Conservation (phyloP, 2,797 vertebrate genomes). For the Acrocephalus scirpaceus region DNA sequence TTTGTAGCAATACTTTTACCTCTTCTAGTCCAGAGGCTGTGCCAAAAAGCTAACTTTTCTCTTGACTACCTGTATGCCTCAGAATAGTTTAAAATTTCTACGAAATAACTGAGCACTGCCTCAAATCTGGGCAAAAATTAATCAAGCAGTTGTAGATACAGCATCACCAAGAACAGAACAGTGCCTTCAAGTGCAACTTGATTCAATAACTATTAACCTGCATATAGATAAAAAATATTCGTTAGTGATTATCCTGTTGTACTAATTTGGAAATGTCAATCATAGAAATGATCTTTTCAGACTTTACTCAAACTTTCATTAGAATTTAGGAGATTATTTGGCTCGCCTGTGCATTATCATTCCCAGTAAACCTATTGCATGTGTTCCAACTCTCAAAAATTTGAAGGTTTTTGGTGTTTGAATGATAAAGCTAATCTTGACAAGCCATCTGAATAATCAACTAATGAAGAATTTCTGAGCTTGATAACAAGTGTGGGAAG, state of each 20-base stretch:
- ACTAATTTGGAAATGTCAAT: neutral
- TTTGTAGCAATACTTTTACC: neutral
- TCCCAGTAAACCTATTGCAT: neutral
- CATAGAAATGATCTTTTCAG: neutral
- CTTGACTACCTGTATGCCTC: neutral
- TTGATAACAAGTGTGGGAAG: slow-evolving; percentile 24
- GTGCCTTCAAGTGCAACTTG: neutral
- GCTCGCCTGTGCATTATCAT: neutral
- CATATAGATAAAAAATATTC: neutral
- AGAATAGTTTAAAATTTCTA: neutral
- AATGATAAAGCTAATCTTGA: slow-evolving; percentile 33
- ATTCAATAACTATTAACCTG: neutral
- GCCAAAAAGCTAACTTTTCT: neutral
- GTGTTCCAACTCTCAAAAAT: neutral
- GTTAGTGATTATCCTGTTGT: neutral
- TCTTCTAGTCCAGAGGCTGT: neutral
- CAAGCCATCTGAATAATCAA: slow-evolving; percentile 37
- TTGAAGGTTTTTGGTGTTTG: neutral
- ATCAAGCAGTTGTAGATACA: neutral
- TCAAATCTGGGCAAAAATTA: neutral
- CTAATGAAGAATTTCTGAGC: slow-evolving; percentile 31
- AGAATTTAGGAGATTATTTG: neutral
- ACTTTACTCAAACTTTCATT: neutral
- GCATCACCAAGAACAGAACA: neutral
- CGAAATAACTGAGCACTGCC: neutral